Evolutionary conservation across 2,113 vertebrate species (phyloP), one percentile per base, ranked within the genome.

Genomic region (Nycticorax nycticorax): DNA sequence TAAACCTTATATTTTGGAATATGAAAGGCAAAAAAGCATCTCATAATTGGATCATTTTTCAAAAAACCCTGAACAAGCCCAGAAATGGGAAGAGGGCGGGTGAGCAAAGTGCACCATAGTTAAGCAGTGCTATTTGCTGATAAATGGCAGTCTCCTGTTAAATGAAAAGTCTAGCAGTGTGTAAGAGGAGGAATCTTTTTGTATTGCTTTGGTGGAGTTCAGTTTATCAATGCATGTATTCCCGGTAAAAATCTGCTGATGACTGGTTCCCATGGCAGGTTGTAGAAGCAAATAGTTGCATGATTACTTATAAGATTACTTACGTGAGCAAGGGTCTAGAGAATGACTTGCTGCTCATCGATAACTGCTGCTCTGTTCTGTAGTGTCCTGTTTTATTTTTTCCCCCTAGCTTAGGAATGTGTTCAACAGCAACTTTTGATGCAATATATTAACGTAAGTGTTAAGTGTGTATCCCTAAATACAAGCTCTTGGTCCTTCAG

Each of bases 91-190:
- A 37, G 47, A 89, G 4, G 12, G 47, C 26, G 56, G 32, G 53
- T 41, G 63, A 74, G 30, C 3, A 0, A 63, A 57, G 52, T 26
- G 12, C 12, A 3, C 37, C 0, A 0, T 21, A 27, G 56, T 37
- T 39, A 26, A 39, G 33, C 0, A 4, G n/a, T 55, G 62, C 72
- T 77, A 15, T 45, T 82, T 24, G 8, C 17, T 73, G 33, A 19
- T 82, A 84, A 77, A 57, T 66, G 68, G 9, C 50, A 50, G 48
- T 14, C 14, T 73, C 19, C 27, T 45, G 9, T 39, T 64, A 48
- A 80, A 57, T 41, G 43, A 30, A 64, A 75, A 24, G 26, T 53
- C 53, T 33, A 57, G 22, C 14, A 33, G 12, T 30, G 10, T 35
- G 2, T 50, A 60, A 68, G 30, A 50, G 27, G 24, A 28, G 7